A percentile compares a stretch with the other conserved stretches of the same genome.
phyloP scores from a whole-genome alignment of 2,113 vertebrate species.

The Malurus melanocephalus region DNA sequence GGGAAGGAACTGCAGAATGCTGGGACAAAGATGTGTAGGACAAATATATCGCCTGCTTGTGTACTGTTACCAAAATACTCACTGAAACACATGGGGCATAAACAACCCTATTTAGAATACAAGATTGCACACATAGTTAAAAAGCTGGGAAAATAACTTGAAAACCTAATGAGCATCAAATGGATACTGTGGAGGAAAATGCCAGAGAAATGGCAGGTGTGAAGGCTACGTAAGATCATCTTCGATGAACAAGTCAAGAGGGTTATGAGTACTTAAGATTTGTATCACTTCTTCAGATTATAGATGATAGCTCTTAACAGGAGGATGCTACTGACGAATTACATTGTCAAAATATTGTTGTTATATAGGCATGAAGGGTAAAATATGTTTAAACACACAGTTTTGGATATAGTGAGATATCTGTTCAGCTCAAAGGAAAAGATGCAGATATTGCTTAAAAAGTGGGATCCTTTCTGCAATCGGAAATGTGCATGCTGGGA shows the following conservation, averaged over 20 bases:
- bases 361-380: constrained; percentile 70
- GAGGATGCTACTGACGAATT: constrained; percentile 65
- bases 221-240: constrained; percentile 52
- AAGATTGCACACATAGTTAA: constrained; percentile 64
- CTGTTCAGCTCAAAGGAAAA: constrained; percentile 59
- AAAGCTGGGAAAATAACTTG: constrained; percentile 64
- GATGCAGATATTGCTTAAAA: constrained; percentile 55
- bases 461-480: constrained; percentile 25
- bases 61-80: constrained; percentile 70
- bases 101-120: constrained; percentile 67
- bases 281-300: constrained; percentile 67
- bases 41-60: constrained; percentile 68
- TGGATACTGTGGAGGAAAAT: constrained; percentile 57
- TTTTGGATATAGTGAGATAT: constrained; percentile 65
- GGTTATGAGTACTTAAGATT: constrained; percentile 62
- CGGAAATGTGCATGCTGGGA: constrained; percentile 12
- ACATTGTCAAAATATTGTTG: constrained; percentile 70
- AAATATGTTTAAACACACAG: constrained; percentile 70
- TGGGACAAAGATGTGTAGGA: constrained; percentile 70
- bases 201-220: constrained; percentile 56
- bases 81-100: constrained; percentile 65
- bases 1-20: constrained; percentile 66
- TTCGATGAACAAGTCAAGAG: constrained; percentile 51
- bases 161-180: constrained; percentile 60
- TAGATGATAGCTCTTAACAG: constrained; percentile 65